Base-by-base conservation (phyloP, 2,113 vertebrate species). In the Catharus fuscescens region DNA sequence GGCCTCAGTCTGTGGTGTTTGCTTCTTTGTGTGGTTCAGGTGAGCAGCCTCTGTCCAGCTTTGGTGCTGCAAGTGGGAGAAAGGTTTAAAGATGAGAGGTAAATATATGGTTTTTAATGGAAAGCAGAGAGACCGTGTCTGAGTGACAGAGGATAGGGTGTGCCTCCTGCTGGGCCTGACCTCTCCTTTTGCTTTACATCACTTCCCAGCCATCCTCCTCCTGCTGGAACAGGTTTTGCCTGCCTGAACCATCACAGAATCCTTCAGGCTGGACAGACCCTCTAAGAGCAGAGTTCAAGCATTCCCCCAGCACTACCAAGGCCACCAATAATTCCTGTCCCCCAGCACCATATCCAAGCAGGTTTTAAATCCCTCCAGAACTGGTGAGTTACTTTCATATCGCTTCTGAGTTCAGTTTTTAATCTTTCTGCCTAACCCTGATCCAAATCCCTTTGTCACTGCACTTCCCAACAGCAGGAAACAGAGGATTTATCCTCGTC, bases 291-390 rank as follows among this genome's bases (percentile, higher is more conserved):
- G 47, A 54, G 47, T 4, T 24, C 56, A 40, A 3, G 24, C 65
- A 34, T 25, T 45, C 12, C 56, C 38, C 18, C 56, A n/a, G 23
- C 73, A 13, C 15, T 47, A 16, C n/a, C 47, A 9, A n/a, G n/a
- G 47, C 64, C 40, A 34, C 31, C 34, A 26, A 36, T 6, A 12
- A 10, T 10, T 45, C 34, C 11, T 12, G 48, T 48, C 25, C 74
- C 42, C 59, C 6, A 2, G 48, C 0, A 1, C n/a, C 81, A 28
- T n/a, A 28, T 6, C 48, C 25, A 3, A 2, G 9, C 0, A 1
- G n/a, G 4, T 42, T 56, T 34, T 9, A n/a, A 50, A 34, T 57
- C 52, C 34, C 61, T 24, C 24, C 34, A 25, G 61, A 16, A 13
- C 6, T 2, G 8, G 4, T 14, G 44, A 76, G 31, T 16, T 14